A percentile compares a stretch with the other conserved stretches of the same genome.
Conservation (phyloP, 2,888 invertebrate species). For the Melangyna quadrimaculata region DNA sequence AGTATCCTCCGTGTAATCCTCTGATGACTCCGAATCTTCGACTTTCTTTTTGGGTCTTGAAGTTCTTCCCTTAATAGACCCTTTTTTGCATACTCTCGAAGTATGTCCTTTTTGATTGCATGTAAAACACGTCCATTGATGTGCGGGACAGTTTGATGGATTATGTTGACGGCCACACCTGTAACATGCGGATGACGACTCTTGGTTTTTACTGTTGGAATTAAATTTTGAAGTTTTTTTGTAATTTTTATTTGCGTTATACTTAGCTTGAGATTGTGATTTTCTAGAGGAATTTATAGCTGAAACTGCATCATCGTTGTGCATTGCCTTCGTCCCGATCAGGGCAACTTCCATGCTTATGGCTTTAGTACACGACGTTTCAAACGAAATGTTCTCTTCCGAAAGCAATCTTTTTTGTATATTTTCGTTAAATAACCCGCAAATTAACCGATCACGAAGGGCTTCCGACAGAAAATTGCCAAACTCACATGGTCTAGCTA, state of each 20-base stretch:
- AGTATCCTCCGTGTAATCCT: slow-evolving; percentile 31
- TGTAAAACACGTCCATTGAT: slow-evolving; percentile 34
- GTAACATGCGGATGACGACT: slow-evolving; percentile 3
- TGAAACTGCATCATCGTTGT: slow-evolving; percentile 14
- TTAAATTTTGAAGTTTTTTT: slow-evolving; percentile 12
- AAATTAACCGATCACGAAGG: slow-evolving; percentile 31
- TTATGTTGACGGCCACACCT: slow-evolving; percentile 33
- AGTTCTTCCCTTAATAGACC: background rate
- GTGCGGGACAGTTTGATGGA: slow-evolving; percentile 30
- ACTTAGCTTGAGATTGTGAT: background rate
- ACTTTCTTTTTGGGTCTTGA: background rate
- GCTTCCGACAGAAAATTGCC: slow-evolving; percentile 25
- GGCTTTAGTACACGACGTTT: slow-evolving; percentile 25
- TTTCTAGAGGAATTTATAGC: background rate
- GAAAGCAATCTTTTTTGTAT: slow-evolving; percentile 41
- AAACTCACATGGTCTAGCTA: slow-evolving; percentile 41
- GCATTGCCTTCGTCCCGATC: slow-evolving; percentile 21
- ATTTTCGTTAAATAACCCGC: slow-evolving; percentile 26
- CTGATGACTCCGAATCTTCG: slow-evolving; percentile 11
- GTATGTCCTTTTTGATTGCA: slow-evolving; percentile 19
- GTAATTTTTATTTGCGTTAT: background rate
- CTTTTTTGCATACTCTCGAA: background rate
- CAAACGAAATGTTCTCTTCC: slow-evolving; percentile 25
- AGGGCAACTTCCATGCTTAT: slow-evolving; percentile 29
- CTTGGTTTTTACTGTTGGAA: background rate